Evolutionary conservation across 2,888 invertebrate genomes (phyloP), one percentile per base, ranked within the genome.

Genomic region (Panzeria rudis): DNA sequence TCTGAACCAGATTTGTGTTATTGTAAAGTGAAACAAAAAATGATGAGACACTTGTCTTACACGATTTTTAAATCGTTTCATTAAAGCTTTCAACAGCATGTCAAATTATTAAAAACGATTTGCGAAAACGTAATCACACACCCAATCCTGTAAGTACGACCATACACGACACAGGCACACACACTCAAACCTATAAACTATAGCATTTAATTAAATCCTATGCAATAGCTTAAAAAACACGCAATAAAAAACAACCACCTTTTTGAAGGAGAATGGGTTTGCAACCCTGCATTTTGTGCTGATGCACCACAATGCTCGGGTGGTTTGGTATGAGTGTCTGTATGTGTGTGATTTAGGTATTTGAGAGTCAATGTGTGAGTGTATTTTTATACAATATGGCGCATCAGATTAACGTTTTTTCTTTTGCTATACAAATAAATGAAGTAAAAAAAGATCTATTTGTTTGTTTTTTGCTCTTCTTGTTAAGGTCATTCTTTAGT

Each of bases 331-430:
- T 35, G 17, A n/a, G n/a, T 52, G 38, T 23, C 17, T 69, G 23
- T 38, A 29, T 62, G 15, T 41, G 59, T 59, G 41, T 66, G 52
- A 32, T 5, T 32, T 50, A 17, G 11, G 2, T 50, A 20, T 44
- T n/a, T 50, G 32, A 50, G 66, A 68, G 47, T n/a, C 32, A 17
- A 32, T 77, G 25, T 38, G 25, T 81, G n/a, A n/a, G 32, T 69
- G 54, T n/a, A n/a, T 62, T 52, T 77, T 23, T 76, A 64, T 85
- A 86, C 89, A 90, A 89, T 87, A 90, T 89, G 90, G 90, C 89
- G 90, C 86, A 87, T 83, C 83, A 87, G 79, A 80, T 83, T 69
- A 81, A 75, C 29, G 20, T 69, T 56, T 75, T 54, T 69, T 54
- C 47, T 44, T 38, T 11, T 56, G 5, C n/a, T 68, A 4, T 62